Percentiles rank a stretch among this genome's conserved stretches.
Evolutionary conservation across 2,113 vertebrate species (phyloP).

Genomic region (Heptranchias perlo): DNA sequence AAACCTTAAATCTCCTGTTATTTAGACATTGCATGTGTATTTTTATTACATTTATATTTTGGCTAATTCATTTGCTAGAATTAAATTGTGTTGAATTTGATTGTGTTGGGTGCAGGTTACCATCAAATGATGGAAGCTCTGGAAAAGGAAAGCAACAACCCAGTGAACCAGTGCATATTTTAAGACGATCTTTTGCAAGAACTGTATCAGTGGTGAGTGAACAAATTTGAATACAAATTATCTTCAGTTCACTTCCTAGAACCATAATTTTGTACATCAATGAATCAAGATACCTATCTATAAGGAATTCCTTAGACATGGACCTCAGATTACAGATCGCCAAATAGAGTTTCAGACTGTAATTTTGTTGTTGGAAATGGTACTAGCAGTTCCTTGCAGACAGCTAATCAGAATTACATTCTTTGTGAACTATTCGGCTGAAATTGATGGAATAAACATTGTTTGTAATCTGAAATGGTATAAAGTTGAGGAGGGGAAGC

Average conservation of each 20-base stretch:
- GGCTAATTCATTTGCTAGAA: background rate
- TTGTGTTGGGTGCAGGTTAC: constrained; percentile 64
- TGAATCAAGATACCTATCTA: no score
- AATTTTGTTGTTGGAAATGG: background rate
- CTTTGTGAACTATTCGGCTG: background rate
- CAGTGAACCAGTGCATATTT: constrained; percentile 92
- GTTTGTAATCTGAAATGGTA: background rate
- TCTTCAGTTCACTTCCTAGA: background rate
- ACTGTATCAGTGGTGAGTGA: constrained; percentile 86
- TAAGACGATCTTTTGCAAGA: constrained; percentile 92
- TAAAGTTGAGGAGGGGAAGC: no score
- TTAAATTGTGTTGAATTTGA: background rate
- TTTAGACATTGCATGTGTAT: background rate
- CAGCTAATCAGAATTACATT: background rate
- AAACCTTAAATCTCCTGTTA: background rate
- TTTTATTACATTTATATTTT: background rate
- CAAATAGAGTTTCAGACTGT: background rate
- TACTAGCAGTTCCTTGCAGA: background rate
- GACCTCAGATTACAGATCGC: background rate
- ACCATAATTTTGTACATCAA: background rate
- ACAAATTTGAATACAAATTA: background rate
- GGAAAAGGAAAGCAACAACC: constrained; percentile 95
- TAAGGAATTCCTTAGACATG: background rate
- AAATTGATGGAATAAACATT: background rate
- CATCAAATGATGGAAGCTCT: constrained; percentile 89